These are phyloP conservation scores for Lasioglossum malachurum DNA, from an alignment of 2,888 invertebrate genomes.

Conservation along the genomic window DNA sequence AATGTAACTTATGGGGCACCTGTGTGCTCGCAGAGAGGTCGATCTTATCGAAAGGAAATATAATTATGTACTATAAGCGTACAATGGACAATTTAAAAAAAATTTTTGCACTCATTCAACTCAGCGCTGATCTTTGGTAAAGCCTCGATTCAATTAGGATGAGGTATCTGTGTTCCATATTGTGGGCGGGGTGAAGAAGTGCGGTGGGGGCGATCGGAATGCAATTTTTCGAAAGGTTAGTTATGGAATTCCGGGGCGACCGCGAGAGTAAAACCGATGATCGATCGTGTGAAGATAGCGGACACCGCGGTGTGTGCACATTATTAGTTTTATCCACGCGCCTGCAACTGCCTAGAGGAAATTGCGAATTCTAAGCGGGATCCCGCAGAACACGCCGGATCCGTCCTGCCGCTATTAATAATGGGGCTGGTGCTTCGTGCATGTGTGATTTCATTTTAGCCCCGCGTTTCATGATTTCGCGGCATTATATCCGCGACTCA, in stretches of 20 bases:
- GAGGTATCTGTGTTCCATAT: neutral
- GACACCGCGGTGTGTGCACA: neutral
- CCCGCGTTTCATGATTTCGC: slow-evolving; percentile 11
- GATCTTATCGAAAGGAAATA: too few species aligned
- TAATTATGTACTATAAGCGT: too few species aligned
- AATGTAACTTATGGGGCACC: neutral
- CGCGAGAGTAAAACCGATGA: neutral
- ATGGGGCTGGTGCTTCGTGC: neutral
- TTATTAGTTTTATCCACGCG: slow-evolving; percentile 23
- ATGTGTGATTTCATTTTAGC: slow-evolving; percentile 31
- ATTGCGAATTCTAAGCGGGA: slow-evolving; percentile 28
- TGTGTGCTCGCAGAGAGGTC: neutral
- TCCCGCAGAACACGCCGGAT: slow-evolving; percentile 9
- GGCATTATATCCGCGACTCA: neutral
- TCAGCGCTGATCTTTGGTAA: neutral
- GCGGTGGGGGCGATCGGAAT: neutral
- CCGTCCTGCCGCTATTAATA: slow-evolving; percentile 27
- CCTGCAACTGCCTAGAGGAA: slow-evolving; percentile 11
- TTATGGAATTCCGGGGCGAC: neutral
- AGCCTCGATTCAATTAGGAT: neutral
- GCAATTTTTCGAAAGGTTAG: slow-evolving; percentile 10
- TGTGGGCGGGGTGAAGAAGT: neutral
- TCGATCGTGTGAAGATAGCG: slow-evolving; percentile 9
- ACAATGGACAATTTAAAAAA: neutral
- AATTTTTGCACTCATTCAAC: neutral